Evolutionary conservation across 2,113 vertebrate genomes (phyloP).

Genomic region (Xenopus laevis): DNA sequence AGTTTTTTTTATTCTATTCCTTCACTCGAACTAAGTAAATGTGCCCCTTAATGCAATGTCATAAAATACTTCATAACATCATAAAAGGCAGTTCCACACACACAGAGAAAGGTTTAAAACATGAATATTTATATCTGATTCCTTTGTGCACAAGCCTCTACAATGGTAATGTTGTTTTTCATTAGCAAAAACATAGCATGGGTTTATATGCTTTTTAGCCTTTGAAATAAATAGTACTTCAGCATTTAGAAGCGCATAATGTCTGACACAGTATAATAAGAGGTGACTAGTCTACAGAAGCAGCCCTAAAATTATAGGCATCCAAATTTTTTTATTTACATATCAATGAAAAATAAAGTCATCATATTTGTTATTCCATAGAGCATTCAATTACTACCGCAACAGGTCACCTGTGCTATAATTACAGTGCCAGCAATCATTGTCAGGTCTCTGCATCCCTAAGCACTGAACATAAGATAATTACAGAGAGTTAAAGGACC

Average conservation of each 20-base stretch:
- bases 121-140: no score
- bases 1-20: no score
- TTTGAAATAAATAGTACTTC: background rate
- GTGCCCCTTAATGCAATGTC: no score
- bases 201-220: background rate
- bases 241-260: conserved; percentile 1
- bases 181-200: background rate
- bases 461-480: no score
- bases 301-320: background rate
- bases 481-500: no score
- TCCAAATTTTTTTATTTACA: background rate
- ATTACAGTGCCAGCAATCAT: background rate
- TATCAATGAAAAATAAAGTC: conserved; percentile 4
- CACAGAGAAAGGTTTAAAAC: no score
- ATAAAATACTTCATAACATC: no score
- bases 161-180: no score
- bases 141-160: no score
- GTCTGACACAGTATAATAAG: conserved; percentile 6
- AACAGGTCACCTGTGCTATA: background rate
- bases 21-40: no score
- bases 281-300: background rate
- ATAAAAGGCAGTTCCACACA: no score
- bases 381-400: background rate
- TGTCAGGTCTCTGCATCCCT: no score
- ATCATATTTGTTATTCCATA: background rate